Evolutionary conservation across 2,113 vertebrate species (phyloP), one percentile per base, ranked within the genome.

Genomic region (Channa argus): DNA sequence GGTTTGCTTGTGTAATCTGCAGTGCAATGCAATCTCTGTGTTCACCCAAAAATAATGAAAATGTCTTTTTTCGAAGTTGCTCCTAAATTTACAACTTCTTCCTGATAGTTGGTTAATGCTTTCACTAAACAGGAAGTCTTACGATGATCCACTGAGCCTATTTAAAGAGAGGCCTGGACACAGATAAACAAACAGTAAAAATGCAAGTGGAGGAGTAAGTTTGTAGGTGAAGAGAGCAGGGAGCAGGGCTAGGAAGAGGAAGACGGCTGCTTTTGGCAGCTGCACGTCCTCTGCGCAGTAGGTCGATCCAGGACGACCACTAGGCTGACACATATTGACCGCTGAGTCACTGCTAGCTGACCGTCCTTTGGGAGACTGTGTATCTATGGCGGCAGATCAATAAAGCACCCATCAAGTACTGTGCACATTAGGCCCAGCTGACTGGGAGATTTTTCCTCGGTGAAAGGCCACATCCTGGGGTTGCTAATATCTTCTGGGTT

Each of bases 331-430:
- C 73, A 43, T 80, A 79, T 73, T 71, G 85, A 86, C 74, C 41
- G 74, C 87, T 85, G 87, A 88, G 65, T 89, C 87, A 86, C 84
- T 79, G 72, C 68, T 9, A 45, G 67, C 65, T 74, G 70, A 62
- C 71, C 4, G 43, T 74, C 70, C 85, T 64, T 58, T 51, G 64
- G 71, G 74, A 79, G 63, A 50, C 77, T 76, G 72, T 84, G 71
- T 79, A 72, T 82, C 63, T 64, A 59, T 79, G 64, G 73, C 24
- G 13, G 66, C 71, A 63, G 83, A 82, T 88, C 89, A 79, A 92
- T 89, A 79, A 65, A 79, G 63, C 33, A 0, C 63, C 77, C 64
- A 63, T 88, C 74, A 71, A 66, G 59, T 82, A 74, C 75, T 5
- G 12, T 50, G 13, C 75, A 73, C 69, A 76, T 75, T 77, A 67